Conservation (phyloP, 2,797 vertebrate species). For the Fratercula arctica region DNA sequence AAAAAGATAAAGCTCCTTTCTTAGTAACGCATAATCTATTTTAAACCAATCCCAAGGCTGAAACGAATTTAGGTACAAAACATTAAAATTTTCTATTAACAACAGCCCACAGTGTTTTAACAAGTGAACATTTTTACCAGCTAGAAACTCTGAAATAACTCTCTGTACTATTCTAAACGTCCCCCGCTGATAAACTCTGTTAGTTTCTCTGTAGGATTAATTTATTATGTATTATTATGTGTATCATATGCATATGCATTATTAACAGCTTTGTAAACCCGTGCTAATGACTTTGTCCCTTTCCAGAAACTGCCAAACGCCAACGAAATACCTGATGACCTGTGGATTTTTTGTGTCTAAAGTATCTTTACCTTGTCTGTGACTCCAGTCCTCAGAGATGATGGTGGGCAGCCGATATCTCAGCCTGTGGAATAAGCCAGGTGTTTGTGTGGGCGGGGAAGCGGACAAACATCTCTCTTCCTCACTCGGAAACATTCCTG, state of each 20-base stretch:
- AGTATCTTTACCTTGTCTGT: not conserved
- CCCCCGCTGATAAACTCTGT: not conserved
- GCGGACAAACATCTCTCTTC: not conserved
- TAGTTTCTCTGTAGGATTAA: not conserved
- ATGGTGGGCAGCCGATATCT: not conserved
- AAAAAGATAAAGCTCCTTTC: not conserved
- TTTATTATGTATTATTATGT: not conserved
- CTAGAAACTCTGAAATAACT: not conserved
- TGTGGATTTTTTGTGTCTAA: not conserved
- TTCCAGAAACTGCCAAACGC: not conserved
- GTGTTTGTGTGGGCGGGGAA: not conserved
- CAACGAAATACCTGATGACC: not conserved
- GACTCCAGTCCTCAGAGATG: not conserved
- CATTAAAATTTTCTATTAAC: not conserved
- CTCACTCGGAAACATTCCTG: not conserved
- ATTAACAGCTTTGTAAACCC: not conserved
- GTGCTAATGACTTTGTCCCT: not conserved
- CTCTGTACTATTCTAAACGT: not conserved
- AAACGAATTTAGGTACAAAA: not conserved
- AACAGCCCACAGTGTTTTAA: not conserved
- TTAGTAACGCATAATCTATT: not conserved
- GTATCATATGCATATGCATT: not conserved
- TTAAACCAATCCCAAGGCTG: not conserved
- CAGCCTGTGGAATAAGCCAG: not conserved
- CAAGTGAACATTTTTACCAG: not conserved